These are phyloP conservation scores for Shinisaurus crocodilurus DNA, from an alignment of 2,113 vertebrate species.

Conservation along the genomic window DNA sequence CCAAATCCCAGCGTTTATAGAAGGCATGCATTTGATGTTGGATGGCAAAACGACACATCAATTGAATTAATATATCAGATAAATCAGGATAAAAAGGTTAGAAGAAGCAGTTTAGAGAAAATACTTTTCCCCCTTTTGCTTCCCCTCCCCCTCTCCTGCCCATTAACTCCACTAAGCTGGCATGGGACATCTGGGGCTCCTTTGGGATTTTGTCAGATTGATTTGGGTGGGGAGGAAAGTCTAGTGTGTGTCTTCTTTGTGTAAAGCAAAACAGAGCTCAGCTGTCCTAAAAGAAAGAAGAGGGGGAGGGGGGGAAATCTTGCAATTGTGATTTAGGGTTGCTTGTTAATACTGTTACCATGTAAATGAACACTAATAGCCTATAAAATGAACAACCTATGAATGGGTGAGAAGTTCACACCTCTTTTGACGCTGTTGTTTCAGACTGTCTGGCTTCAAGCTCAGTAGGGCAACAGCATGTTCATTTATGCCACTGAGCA, in stretches of 20 bases:
- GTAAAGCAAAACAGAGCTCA: slow-evolving; percentile 53
- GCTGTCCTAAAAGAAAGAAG: slow-evolving; percentile 26
- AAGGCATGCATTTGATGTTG: slow-evolving; percentile 58
- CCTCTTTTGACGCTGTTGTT: slow-evolving; percentile 55
- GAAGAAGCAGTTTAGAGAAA: slow-evolving; percentile 61
- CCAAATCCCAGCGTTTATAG: slow-evolving; percentile 64
- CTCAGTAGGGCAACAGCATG: not conserved
- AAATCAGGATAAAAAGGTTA: slow-evolving; percentile 61
- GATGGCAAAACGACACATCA: slow-evolving; percentile 59
- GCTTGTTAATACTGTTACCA: slow-evolving; percentile 47
- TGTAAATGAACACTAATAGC: slow-evolving; percentile 62
- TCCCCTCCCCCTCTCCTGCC: accelerated
- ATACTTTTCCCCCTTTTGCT: slow-evolving; percentile 8
- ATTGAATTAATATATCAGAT: slow-evolving; percentile 63
- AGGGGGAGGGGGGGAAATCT: not conserved
- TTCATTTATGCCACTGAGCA: slow-evolving; percentile 40
- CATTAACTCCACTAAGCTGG: slow-evolving; percentile 52
- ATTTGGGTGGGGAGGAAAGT: not conserved
- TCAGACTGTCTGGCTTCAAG: slow-evolving; percentile 20
- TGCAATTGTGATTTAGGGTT: slow-evolving; percentile 49
- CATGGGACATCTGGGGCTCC: slow-evolving; percentile 35
- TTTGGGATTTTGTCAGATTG: slow-evolving; percentile 38
- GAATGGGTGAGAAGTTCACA: slow-evolving; percentile 45
- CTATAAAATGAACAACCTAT: slow-evolving; percentile 37
- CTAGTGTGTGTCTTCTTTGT: slow-evolving; percentile 36